Conservation (phyloP, 2,797 vertebrate genomes). For the Remorina albescens region DNA sequence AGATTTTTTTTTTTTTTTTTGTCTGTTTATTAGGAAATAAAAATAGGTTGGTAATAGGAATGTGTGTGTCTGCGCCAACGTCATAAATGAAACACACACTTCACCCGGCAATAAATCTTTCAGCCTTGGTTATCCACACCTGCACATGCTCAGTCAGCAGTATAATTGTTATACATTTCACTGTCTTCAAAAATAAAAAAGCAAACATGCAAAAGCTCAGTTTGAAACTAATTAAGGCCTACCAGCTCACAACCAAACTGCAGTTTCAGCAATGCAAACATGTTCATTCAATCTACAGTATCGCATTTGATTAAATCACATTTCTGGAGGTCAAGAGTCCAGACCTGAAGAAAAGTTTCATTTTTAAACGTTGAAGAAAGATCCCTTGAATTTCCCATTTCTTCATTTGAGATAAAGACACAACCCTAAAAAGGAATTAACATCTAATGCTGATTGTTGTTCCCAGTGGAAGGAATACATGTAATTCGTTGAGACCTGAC, state of each 20-base stretch:
- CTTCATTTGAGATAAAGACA: background rate
- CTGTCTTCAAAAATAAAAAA: slow-evolving; percentile 11
- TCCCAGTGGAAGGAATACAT: slow-evolving; percentile 6
- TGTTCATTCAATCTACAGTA: background rate
- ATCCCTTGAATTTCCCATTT: background rate
- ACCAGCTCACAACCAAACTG: background rate
- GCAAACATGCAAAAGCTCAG: background rate
- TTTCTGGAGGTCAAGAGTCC: background rate
- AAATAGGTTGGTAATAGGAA: slow-evolving; percentile 51
- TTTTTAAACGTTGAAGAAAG: no score
- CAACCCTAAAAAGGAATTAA: background rate
- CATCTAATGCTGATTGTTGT: background rate
- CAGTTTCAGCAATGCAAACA: slow-evolving; percentile 18
- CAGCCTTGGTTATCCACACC: slow-evolving; percentile 35
- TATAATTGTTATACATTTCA: slow-evolving; percentile 2
- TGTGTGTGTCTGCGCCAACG: slow-evolving; percentile 31
- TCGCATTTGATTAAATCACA: background rate
- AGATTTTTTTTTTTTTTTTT: slow-evolving; percentile 44
- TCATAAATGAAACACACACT: slow-evolving; percentile 37
- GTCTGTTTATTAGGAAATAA: slow-evolving; percentile 49
- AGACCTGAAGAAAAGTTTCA: no score
- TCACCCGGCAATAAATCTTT: slow-evolving; percentile 37
- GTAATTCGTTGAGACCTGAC: slow-evolving; percentile 25
- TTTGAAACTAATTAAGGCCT: background rate
- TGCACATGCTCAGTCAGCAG: slow-evolving; percentile 17